Base-by-base conservation (phyloP, 2,113 vertebrate species). In the Prolemur simus region DNA sequence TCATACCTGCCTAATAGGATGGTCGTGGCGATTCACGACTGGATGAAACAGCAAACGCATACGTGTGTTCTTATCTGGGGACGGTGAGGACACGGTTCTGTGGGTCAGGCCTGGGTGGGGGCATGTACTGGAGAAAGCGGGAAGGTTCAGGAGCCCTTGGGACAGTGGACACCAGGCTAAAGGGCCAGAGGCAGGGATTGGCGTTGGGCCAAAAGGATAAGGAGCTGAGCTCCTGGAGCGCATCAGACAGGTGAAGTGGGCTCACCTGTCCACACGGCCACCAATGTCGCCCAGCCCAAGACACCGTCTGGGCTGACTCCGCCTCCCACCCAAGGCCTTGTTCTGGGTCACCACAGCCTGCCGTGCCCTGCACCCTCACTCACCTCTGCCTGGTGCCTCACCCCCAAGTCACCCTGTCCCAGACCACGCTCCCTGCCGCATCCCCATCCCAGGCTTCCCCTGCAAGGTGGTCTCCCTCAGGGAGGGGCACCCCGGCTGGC, bases 1-100 rank as follows among this genome's bases (percentile, higher is more conserved):
- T 8, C 32, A 27, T 1, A 3, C 13, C n/a, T 18, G 27, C 54
- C 37, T 4, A 8, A 32, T 5, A 17, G 39, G 49, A 56, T 7
- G 9, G 37, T 4, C 1, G 10, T 23, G 66, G 78, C 11, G 37
- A 56, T 1, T 0, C 39, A n/a, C 4, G 29, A n/a, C 56, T 42
- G 0, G 3, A n/a, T 7, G 34, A 20, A 39, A 52, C 15, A 8
- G 60, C 60, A 4, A 68, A 52, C 3, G 54, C 42, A 21, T 23
- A 12, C 5, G 21, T 0, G 8, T 17, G 54, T 8, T n/a, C 10
- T 15, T 14, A 23, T 52, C 58, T 8, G 23, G 60, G 66, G 77
- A 27, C 18, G 0, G 0, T 2, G 60, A 84, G n/a, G 54, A 56
- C 42, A 73, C 3, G 54, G 64, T 39, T 56, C 76, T 56, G 47